Evolutionary conservation across 2,888 invertebrate species (phyloP).

Genomic region (Cecidostiba fungosa): DNA sequence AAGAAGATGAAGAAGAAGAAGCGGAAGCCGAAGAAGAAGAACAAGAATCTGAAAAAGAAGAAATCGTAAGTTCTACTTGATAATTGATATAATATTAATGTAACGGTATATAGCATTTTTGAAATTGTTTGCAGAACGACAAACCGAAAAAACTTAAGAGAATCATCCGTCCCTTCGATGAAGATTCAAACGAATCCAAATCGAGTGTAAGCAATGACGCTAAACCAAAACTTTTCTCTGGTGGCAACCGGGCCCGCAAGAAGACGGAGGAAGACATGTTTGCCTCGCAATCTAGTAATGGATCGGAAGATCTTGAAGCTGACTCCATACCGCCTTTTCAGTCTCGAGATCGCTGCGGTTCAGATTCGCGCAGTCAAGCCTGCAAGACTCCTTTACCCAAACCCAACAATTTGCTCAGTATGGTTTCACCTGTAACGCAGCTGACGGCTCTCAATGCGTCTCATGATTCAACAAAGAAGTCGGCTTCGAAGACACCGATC

Average conservation of each 20-base stretch:
- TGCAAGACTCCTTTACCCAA: constrained; percentile 70
- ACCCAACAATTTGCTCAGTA: constrained; percentile 71
- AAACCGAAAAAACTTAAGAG: constrained; percentile 69
- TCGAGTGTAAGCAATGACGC: constrained; percentile 39
- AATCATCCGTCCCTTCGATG: constrained; percentile 71
- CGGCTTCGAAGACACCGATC: constrained; percentile 35
- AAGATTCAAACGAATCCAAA: constrained; percentile 62
- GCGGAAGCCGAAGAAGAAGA: constrained; percentile 75
- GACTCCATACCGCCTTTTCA: constrained; percentile 64
- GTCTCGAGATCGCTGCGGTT: constrained; percentile 39
- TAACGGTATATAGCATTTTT: background rate
- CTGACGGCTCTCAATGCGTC: constrained; percentile 76
- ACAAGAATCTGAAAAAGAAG: constrained; percentile 64
- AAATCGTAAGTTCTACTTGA: constrained; percentile 38
- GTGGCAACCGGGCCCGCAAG: constrained; percentile 57
- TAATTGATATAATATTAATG: background rate
- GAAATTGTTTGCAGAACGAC: constrained; percentile 1
- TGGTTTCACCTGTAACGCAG: constrained; percentile 81
- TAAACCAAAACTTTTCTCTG: background rate
- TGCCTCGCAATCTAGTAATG: constrained; percentile 62
- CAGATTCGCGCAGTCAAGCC: constrained; percentile 64
- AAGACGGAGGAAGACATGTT: constrained; percentile 70
- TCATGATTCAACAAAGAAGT: constrained; percentile 65
- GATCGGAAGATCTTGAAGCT: constrained; percentile 63
- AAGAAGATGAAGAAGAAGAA: constrained; percentile 79